phyloP scores from a whole-genome alignment of 53 echinoderm and acorn worm species.

The Mesocentrotus franciscanus region DNA sequence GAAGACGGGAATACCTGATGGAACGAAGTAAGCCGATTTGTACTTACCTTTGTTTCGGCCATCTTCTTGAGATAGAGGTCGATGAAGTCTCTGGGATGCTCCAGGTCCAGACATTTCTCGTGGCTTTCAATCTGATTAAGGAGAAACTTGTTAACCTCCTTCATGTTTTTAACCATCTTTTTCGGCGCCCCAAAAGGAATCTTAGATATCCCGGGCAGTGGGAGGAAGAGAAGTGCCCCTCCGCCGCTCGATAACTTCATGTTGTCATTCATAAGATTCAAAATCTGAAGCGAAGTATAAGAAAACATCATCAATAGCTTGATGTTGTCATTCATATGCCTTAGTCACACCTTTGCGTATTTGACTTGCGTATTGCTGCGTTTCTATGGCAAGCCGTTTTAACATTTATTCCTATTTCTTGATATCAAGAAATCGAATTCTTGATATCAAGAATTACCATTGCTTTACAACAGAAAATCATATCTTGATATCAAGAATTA shows the following conservation, averaged over 20 bases:
- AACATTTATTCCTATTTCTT: too few relatives aligned
- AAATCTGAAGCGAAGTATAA: neutral
- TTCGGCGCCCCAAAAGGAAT: slow-evolving; percentile 35
- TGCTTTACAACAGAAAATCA: too few relatives aligned
- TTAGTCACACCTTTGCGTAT: too few relatives aligned
- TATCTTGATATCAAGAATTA: too few relatives aligned
- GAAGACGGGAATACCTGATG: too few relatives aligned
- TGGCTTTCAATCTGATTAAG: slow-evolving; percentile 47
- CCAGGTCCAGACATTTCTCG: slow-evolving; percentile 17
- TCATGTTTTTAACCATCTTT: slow-evolving; percentile 44
- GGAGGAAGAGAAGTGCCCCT: slow-evolving; percentile 36
- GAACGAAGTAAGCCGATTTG: neutral
- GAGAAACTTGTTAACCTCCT: slow-evolving; percentile 41
- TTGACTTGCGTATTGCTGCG: too few relatives aligned
- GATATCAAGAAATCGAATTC: too few relatives aligned
- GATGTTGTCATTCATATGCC: neutral
- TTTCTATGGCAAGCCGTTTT: too few relatives aligned
- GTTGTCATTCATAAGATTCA: neutral
- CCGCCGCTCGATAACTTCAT: slow-evolving; percentile 28
- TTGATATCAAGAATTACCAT: too few relatives aligned
- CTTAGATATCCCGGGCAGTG: slow-evolving; percentile 56
- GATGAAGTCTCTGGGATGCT: slow-evolving; percentile 66
- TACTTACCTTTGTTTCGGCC: slow-evolving; percentile 25
- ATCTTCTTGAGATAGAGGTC: slow-evolving; percentile 68
- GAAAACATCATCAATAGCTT: neutral